Percentiles rank a stretch among this genome's conserved stretches.
Conservation (phyloP, 92 coral and sea anemone genomes). For the Hydrozoanthus gracilis region DNA sequence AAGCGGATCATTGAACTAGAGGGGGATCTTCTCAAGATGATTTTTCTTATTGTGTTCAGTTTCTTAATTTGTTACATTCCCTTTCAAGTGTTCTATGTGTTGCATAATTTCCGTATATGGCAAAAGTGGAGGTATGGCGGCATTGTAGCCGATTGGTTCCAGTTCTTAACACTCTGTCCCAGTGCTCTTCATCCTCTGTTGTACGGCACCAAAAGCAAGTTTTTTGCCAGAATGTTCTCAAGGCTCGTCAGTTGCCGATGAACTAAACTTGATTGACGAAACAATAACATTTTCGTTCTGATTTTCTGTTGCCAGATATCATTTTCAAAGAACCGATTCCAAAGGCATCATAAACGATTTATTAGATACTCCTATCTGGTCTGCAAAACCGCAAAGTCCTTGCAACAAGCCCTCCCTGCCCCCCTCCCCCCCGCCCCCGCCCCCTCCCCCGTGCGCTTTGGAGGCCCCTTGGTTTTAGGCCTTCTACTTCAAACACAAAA, state of each 20-base stretch:
- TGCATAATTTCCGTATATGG: constrained; percentile 39
- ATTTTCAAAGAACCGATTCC: too few species aligned
- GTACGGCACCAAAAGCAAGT: constrained; percentile 33
- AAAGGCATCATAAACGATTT: too few species aligned
- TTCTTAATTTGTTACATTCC: constrained; percentile 44
- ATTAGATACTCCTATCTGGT: too few species aligned
- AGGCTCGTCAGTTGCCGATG: constrained; percentile 16
- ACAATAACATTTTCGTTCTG: neutral
- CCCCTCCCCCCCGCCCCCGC: too few species aligned
- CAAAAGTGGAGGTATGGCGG: constrained; percentile 37
- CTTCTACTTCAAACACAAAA: too few species aligned
- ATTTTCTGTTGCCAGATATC: too few species aligned
- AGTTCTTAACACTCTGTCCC: constrained; percentile 19
- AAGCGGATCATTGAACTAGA: constrained; percentile 29
- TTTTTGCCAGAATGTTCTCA: constrained; percentile 32
- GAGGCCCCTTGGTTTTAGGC: too few species aligned
- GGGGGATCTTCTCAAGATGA: constrained; percentile 36
- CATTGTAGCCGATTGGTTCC: constrained; percentile 36
- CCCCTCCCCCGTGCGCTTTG: too few species aligned
- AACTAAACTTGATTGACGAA: neutral
- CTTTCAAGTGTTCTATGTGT: constrained; percentile 27
- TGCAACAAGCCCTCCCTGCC: too few species aligned
- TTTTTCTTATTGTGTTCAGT: constrained; percentile 22
- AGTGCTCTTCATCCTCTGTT: constrained; percentile 38
- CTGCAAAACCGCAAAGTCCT: too few species aligned